Percentiles rank a stretch among this genome's conserved stretches.
These are phyloP conservation scores for Coracias cyanogaster DNA, from an alignment of 2,797 vertebrate genomes.

Conservation along the genomic window DNA sequence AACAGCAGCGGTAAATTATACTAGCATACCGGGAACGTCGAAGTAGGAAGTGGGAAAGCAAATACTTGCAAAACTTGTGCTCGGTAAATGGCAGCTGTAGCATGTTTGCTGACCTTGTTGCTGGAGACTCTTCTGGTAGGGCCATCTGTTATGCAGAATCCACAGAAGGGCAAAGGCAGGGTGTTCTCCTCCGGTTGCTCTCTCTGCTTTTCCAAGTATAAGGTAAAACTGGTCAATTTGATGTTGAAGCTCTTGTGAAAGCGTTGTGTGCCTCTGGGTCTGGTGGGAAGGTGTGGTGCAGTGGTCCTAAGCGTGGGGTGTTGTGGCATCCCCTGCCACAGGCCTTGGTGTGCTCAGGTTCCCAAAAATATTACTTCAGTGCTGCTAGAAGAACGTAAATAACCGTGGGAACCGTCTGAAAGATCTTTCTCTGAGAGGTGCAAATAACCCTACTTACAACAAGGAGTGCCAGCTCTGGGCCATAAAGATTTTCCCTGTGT, in stretches of 20 bases:
- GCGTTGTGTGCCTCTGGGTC: not conserved
- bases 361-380: not conserved
- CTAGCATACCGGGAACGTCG: rapidly evolving
- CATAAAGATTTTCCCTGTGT: rapidly evolving
- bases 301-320: rapidly evolving
- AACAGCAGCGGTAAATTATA: not conserved
- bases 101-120: not conserved
- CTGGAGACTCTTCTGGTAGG: not conserved
- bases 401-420: not conserved
- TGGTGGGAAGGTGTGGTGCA: not conserved
- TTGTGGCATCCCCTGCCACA: not conserved
- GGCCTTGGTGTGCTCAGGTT: not conserved
- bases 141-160: not conserved
- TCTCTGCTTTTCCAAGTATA: not conserved
- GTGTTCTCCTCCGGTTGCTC: not conserved
- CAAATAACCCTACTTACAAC: not conserved
- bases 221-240: not conserved
- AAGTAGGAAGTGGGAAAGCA: not conserved
- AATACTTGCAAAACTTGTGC: not conserved
- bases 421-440: not conserved
- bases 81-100: not conserved
- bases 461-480: not conserved
- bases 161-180: not conserved
- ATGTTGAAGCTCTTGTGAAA: not conserved
- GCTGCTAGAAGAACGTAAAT: not conserved